These are phyloP conservation scores for Pristionchus maxplancki DNA, from an alignment of 2,888 invertebrate genomes.

Conservation along the genomic window DNA sequence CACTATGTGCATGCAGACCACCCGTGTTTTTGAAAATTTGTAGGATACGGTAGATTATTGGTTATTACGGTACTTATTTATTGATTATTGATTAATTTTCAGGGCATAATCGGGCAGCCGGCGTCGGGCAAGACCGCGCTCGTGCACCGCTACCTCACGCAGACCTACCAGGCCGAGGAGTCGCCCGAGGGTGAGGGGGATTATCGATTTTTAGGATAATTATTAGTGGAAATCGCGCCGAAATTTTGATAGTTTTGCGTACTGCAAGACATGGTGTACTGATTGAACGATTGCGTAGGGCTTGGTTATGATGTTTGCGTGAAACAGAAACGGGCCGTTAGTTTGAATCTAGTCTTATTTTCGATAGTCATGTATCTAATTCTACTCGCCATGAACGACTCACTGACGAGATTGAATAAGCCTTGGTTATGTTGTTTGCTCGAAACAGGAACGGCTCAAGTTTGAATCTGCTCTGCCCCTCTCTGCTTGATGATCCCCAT, in stretches of 20 bases:
- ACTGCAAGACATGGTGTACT: background rate
- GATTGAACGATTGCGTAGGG: background rate
- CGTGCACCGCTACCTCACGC: constrained; percentile 97
- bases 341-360: too few relatives aligned
- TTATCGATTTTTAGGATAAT: too few relatives aligned
- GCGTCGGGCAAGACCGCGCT: constrained; percentile 97
- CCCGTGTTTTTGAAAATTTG: background rate
- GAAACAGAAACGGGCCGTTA: too few relatives aligned
- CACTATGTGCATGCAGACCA: background rate
- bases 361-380: too few relatives aligned
- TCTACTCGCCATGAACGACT: too few relatives aligned
- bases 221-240: too few relatives aligned
- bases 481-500: background rate
- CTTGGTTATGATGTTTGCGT: background rate
- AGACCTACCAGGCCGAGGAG: constrained; percentile 97
- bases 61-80: background rate
- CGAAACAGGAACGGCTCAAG: background rate
- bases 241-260: background rate
- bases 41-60: background rate
- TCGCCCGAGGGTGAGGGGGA: constrained; percentile 88
- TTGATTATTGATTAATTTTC: constrained; percentile 53
- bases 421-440: too few relatives aligned
- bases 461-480: background rate
- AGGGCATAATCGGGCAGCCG: constrained; percentile 93
- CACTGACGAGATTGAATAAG: too few relatives aligned